phyloP scores from a whole-genome alignment of 2,797 vertebrate genomes.

The Salmo trutta region DNA sequence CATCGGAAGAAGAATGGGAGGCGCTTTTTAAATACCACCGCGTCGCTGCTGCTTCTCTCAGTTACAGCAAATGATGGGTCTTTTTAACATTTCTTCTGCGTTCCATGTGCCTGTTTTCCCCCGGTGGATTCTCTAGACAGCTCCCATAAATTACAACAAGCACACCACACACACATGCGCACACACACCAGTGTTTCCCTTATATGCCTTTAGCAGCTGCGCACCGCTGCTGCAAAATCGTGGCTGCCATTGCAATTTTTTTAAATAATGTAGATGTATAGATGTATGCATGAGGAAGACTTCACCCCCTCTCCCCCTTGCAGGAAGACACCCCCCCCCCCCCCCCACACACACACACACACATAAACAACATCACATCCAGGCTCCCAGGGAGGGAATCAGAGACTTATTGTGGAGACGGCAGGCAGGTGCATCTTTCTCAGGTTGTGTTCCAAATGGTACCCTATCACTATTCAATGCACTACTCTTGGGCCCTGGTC shows the following conservation, averaged over 20 bases:
- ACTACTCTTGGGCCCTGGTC: not conserved
- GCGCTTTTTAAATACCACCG: not conserved
- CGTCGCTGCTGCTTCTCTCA: not conserved
- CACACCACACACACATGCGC: not conserved
- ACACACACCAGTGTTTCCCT: not conserved
- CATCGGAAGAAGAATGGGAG: not conserved
- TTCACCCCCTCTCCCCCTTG: too few relatives aligned
- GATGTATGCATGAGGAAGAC: too few relatives aligned
- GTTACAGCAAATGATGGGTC: constrained; percentile 9
- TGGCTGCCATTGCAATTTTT: too few relatives aligned
- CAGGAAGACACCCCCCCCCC: too few relatives aligned
- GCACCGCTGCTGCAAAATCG: too few relatives aligned
- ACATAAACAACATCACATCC: constrained; percentile 9
- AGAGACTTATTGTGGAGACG: constrained; percentile 19
- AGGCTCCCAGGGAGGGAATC: not conserved
- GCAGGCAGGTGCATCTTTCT: constrained; percentile 8
- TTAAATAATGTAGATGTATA: too few relatives aligned
- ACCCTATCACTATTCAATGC: not conserved
- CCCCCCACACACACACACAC: not conserved
- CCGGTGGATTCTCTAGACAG: constrained; percentile 13
- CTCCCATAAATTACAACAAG: constrained; percentile 18
- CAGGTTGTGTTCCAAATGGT: not conserved
- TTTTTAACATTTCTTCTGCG: not conserved
- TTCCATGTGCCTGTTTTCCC: not conserved
- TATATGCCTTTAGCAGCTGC: too few relatives aligned